Percentiles rank a stretch among this genome's conserved stretches.
Conservation (phyloP, 2,888 invertebrate genomes). For the Eubasilissa splendida region DNA sequence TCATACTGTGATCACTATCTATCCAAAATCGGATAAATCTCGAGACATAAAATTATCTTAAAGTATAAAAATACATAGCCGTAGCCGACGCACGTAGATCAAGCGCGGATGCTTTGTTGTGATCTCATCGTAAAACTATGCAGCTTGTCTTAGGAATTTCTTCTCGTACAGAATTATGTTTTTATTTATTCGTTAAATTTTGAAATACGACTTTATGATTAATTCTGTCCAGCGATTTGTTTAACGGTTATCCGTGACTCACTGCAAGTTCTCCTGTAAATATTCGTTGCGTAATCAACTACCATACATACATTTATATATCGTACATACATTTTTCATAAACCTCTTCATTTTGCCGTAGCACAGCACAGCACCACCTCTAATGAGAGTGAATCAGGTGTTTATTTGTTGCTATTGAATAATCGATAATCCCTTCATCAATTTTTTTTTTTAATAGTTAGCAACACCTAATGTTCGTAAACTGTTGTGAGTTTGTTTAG, state of each 20-base stretch:
- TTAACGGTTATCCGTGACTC: not conserved
- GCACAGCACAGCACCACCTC: too few species aligned
- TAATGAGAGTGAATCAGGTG: too few species aligned
- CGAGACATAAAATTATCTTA: slow-evolving; percentile 11
- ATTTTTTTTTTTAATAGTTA: too few species aligned
- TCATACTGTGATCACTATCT: not conserved
- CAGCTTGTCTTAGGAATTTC: slow-evolving; percentile 11
- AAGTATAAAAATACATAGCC: not conserved
- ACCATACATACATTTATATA: too few species aligned
- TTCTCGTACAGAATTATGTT: slow-evolving; percentile 3
- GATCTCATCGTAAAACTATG: slow-evolving; percentile 7
- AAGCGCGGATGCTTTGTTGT: not conserved
- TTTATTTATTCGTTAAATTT: not conserved
- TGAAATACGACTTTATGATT: not conserved
- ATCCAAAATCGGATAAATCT: slow-evolving; percentile 13
- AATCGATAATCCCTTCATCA: too few species aligned
- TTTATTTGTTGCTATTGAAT: too few species aligned
- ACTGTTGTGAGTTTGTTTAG: too few species aligned
- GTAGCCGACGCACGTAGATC: not conserved
- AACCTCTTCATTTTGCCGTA: too few species aligned
- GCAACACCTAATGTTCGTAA: too few species aligned
- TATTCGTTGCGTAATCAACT: too few species aligned
- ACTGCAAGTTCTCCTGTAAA: not conserved
- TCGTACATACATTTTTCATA: too few species aligned
- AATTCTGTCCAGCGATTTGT: not conserved